Evolutionary conservation across 2,797 vertebrate genomes (phyloP), one percentile per base, ranked within the genome.

Genomic region (Chaenodraco wilsoni): DNA sequence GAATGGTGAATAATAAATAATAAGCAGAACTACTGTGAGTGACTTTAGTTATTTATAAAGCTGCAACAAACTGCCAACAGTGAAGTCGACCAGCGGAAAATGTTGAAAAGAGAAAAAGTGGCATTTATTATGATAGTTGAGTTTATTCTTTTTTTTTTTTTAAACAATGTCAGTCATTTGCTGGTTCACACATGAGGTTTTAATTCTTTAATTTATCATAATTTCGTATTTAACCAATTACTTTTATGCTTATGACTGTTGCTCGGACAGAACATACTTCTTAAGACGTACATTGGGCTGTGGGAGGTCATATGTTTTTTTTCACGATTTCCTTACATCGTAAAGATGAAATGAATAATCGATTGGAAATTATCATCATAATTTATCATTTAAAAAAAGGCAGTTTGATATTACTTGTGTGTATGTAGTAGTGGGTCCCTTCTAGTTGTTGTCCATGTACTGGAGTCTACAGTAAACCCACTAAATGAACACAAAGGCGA

Each of bases 1-100:
- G 31, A 66, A 68, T 46, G 41, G 40, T 67, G 70, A 71, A 79
- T 74, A 59, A 78, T 62, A 73, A 72, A 69, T 46, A 40, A 83
- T 55, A 19, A 72, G 41, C 14, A 9, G 57, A 19, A 72, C 41
- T 17, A 7, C 23, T 56, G 43, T 50, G 5, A 74, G 17, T 58
- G 17, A 46, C 51, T 63, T 8, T 58, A 19, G 40, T 27, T 46
- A 12, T 43, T 49, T 67, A 69, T 55, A 0, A 15, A 21, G 33
- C 51, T 62, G 21, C 21, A 56, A 27, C 1, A 31, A 27, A 33
- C 62, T 33, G 27, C 21, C 11, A 44, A 5, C 9, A 21, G 5
- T 31, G 11, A 5, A 41, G 33, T 15, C 19, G 3, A 55, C 33
- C 55, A n/a, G 40, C 27, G 21, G 3, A 45, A 72, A 56, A 49